phyloP scores from a whole-genome alignment of 2,888 invertebrate species.

The Galerucella pusilla region DNA sequence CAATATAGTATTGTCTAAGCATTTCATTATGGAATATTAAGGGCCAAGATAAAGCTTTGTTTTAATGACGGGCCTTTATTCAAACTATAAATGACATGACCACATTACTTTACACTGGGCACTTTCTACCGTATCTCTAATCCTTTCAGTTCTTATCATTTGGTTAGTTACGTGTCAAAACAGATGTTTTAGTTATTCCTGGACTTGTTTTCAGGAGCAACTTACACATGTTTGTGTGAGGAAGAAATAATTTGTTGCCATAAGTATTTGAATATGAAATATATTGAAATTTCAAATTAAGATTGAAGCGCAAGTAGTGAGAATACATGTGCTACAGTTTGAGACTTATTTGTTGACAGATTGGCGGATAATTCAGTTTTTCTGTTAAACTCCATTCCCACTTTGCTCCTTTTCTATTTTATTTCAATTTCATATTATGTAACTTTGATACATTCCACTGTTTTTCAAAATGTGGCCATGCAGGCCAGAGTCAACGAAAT shows the following conservation, averaged over 20 bases:
- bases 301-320: no score
- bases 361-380: no score
- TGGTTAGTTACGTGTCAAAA: slow-evolving; percentile 8
- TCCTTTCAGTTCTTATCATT: slow-evolving; percentile 26
- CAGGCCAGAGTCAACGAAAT: no score
- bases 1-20: slow-evolving; percentile 44
- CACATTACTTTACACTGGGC: slow-evolving; percentile 30
- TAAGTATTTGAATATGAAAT: no score
- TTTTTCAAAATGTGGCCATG: no score
- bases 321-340: no score
- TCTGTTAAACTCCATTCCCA: no score
- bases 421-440: no score
- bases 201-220: not conserved
- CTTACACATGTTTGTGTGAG: not conserved
- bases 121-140: slow-evolving; percentile 22
- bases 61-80: slow-evolving; percentile 38
- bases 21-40: slow-evolving; percentile 41
- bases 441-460: no score
- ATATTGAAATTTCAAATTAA: no score
- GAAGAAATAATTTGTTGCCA: not conserved
- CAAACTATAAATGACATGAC: slow-evolving; percentile 35
- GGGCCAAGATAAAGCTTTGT: slow-evolving; percentile 24
- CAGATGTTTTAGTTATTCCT: not conserved
- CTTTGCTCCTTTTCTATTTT: no score
- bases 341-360: no score